Percentiles rank a stretch among this genome's conserved stretches.
Conservation (phyloP, 2,113 vertebrate species). For the Cnemophilus loriae region DNA sequence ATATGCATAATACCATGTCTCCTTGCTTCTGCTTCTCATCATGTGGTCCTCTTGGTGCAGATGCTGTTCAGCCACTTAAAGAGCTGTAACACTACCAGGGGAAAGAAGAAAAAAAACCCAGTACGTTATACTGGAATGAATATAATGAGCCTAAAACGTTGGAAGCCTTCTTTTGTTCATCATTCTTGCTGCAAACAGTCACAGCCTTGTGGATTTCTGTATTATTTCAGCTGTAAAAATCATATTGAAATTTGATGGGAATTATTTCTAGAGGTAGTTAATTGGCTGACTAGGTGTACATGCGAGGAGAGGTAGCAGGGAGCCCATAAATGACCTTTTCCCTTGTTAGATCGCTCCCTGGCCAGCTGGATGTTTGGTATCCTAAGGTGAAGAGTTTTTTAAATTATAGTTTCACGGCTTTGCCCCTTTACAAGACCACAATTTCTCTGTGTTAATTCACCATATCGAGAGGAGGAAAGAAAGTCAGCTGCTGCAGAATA, state of each 20-base stretch:
- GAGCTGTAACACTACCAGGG: background rate
- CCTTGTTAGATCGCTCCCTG: conserved; percentile 7
- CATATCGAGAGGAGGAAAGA: background rate
- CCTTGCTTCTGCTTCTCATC: conserved; percentile 41
- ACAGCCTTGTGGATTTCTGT: background rate
- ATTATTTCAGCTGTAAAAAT: conserved; percentile 40
- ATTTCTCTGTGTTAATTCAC: background rate
- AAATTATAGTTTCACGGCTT: background rate
- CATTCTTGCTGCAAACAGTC: background rate
- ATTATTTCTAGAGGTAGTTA: conserved; percentile 1
- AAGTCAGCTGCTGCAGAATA: background rate
- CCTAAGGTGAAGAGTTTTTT: conserved; percentile 9
- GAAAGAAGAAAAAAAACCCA: background rate
- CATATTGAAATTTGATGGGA: background rate
- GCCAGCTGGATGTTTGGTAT: conserved; percentile 16
- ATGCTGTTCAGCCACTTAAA: conserved; percentile 45
- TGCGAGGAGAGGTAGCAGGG: background rate
- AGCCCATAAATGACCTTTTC: conserved; percentile 34
- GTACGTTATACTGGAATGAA: background rate
- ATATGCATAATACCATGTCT: background rate
- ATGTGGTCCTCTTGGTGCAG: conserved; percentile 46
- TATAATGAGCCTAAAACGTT: conserved; percentile 31
- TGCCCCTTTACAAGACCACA: background rate
- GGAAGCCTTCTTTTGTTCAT: conserved; percentile 3
- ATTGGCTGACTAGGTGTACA: background rate